Percentiles rank a stretch among this genome's conserved stretches.
These are phyloP conservation scores for Glomeris marginata DNA, from an alignment of 2,888 invertebrate genomes.

Conservation along the genomic window DNA sequence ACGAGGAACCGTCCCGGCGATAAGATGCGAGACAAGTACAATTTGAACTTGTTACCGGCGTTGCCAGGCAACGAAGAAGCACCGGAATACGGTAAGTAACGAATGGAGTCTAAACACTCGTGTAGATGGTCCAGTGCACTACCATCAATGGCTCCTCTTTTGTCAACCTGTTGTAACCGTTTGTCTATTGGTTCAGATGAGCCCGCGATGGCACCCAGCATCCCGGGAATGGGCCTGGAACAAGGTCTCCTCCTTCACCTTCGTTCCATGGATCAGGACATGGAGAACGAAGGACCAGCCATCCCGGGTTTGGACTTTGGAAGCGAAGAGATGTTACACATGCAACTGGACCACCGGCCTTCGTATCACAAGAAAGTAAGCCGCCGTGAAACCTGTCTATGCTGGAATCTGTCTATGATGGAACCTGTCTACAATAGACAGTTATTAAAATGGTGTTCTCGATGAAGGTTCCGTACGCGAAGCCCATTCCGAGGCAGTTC, in stretches of 20 bases:
- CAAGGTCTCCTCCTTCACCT: conserved; percentile 56
- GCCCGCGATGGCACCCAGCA: conserved; percentile 43
- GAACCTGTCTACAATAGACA: no score
- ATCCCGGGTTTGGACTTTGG: conserved; percentile 83
- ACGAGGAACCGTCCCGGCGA: conserved; percentile 97
- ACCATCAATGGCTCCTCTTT: background rate
- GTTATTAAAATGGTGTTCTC: conserved; percentile 1
- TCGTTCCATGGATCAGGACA: conserved; percentile 18
- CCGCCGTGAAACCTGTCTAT: background rate
- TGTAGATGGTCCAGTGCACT: background rate
- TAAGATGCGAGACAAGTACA: conserved; percentile 94
- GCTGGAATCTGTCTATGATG: no score
- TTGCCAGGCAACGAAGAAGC: conserved; percentile 41
- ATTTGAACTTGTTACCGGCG: conserved; percentile 77
- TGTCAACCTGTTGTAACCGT: background rate
- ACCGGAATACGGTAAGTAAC: conserved; percentile 22
- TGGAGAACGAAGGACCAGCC: conserved; percentile 23
- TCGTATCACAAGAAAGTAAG: conserved; percentile 16
- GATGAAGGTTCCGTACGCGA: conserved; percentile 72
- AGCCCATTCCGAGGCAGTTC: conserved; percentile 90
- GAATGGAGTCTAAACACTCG: no score
- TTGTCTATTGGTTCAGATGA: conserved; percentile 42
- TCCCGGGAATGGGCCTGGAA: conserved; percentile 98
- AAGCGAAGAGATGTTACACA: conserved; percentile 23
- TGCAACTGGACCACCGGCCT: conserved; percentile 6